Evolutionary conservation across 2,888 invertebrate genomes (phyloP).

Genomic region (Clistopyga incitator): DNA sequence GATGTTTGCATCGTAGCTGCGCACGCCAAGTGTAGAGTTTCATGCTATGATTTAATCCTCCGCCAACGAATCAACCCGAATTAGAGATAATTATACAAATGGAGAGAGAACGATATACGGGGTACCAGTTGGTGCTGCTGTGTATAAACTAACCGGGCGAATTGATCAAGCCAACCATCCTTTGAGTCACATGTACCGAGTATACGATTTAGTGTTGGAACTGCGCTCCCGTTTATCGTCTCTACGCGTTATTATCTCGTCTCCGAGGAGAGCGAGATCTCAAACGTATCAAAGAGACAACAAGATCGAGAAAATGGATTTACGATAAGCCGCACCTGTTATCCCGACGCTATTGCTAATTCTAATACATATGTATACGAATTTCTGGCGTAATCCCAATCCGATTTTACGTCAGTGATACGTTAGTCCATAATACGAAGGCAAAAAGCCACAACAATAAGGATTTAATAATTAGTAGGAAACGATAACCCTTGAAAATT

Average conservation of each 20-base stretch:
- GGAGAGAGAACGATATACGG: conserved; percentile 73
- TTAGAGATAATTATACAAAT: conserved; percentile 78
- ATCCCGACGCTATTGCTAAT: conserved; percentile 19
- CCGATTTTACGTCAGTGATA: conserved; percentile 6
- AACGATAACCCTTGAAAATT: not conserved
- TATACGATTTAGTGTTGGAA: not conserved
- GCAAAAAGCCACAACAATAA: not conserved
- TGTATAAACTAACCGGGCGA: conserved; percentile 61
- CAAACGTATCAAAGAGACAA: conserved; percentile 28
- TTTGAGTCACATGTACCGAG: conserved; percentile 11
- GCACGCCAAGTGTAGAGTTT: conserved; percentile 29
- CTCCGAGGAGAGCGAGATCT: conserved; percentile 35
- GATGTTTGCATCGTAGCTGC: conserved; percentile 21
- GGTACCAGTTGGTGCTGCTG: conserved; percentile 68
- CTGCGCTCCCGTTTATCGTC: conserved; percentile 29
- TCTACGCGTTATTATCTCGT: conserved; percentile 53
- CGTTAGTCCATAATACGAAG: not conserved
- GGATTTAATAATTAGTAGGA: not conserved
- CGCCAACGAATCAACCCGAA: conserved; percentile 79
- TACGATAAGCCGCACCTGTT: conserved; percentile 64
- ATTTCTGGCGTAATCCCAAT: conserved; percentile 10
- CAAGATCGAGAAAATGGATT: conserved; percentile 51
- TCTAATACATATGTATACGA: conserved; percentile 35
- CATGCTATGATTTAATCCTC: conserved; percentile 73
- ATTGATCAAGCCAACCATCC: conserved; percentile 73